Base-by-base conservation (phyloP, 2,797 vertebrate genomes). In the Crossoptilon crossoptilon region DNA sequence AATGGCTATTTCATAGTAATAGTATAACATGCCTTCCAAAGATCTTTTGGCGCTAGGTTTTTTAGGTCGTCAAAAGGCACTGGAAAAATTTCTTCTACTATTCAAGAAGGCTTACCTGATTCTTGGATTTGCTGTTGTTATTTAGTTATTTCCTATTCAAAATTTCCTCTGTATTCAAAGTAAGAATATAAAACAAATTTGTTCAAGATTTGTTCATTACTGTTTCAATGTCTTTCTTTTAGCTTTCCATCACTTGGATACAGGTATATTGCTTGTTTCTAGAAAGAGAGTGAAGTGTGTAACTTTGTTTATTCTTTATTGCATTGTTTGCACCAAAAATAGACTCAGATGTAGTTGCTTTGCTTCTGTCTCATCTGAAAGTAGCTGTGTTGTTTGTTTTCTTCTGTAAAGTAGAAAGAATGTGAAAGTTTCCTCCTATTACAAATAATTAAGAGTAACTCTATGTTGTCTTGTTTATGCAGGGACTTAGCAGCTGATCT, bases 401-500 rank as follows among this genome's bases (percentile, higher is more conserved):
- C 14, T n/a, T 37, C 59, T 29, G n/a, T 74, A 85, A 80, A 56
- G 2, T 39, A 39, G 56, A 77, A 69, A 16, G 27, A 73, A 56
- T 8, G 8, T 74, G 41, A 88, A 85, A 46, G n/a, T 41, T 71
- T 90, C 39, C 29, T 62, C n/a, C 31, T 60, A 6, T 94, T 79
- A 43, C 15, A 79, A 76, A 44, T 46, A 37, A 11, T 43, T 66
- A 68, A 86, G 8, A 95, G 6, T 93, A 73, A 96, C 44, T 48
- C 46, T 39, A 3, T 83, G 53, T 73, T 35, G 18, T 88, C 58
- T 96, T 87, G 89, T 91, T 87, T 93, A 69, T 84, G 51, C 90
- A 99, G 99, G 99, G 98, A 99, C 92, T 97, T 99, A 75, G 98
- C 99, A 58, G 97, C 96, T 19, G 98, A 99, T 87, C 98, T 99